These are phyloP conservation scores for Tenodera sinensis DNA, from an alignment of 2,888 invertebrate genomes.

Conservation along the genomic window DNA sequence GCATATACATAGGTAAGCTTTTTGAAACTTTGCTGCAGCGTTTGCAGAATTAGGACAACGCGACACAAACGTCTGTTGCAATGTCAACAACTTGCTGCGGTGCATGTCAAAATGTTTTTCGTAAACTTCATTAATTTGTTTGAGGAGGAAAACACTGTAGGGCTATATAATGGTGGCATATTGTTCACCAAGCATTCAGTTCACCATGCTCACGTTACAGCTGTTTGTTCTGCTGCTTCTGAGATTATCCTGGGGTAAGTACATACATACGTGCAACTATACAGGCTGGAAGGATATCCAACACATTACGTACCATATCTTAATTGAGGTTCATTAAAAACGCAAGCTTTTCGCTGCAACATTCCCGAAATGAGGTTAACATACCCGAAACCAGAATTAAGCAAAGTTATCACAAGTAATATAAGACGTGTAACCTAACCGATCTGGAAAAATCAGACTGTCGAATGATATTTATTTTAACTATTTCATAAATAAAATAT, in stretches of 20 bases:
- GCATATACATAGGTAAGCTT: no score
- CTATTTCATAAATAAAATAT: no score
- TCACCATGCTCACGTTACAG: neutral
- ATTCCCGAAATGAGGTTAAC: no score
- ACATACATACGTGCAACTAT: neutral
- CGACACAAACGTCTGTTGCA: neutral
- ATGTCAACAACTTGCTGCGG: neutral
- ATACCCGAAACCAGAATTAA: no score
- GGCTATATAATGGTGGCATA: neutral
- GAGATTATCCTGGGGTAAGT: neutral
- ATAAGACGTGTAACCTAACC: no score
- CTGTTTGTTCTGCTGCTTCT: neutral
- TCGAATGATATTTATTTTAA: no score
- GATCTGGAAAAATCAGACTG: no score
- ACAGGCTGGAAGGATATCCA: no score
- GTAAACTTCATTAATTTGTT: neutral
- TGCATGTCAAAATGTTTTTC: neutral
- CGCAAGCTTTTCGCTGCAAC: no score
- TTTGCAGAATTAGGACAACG: neutral
- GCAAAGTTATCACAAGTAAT: no score
- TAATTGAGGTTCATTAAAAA: no score
- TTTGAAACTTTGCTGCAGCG: neutral
- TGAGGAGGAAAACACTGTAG: neutral
- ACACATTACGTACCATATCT: no score
- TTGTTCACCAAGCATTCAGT: neutral